phyloP scores from a whole-genome alignment of 2,888 invertebrate species.

The Elegia similella region DNA sequence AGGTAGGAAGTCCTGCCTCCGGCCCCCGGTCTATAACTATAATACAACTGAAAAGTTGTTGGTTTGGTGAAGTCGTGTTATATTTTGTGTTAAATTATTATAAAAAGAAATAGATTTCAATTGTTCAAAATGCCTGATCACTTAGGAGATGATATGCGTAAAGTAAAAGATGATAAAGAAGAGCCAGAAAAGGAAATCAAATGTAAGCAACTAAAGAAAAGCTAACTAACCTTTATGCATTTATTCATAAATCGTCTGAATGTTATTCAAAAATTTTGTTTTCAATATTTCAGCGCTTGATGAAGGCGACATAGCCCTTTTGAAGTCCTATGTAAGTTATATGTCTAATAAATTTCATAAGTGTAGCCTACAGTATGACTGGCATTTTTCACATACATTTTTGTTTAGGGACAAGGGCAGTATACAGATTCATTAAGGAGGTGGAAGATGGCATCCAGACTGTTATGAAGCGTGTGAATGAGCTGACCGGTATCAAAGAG shows the following conservation, averaged over 20 bases:
- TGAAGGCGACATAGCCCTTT: constrained; percentile 97
- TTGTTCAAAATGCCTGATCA: constrained; percentile 93
- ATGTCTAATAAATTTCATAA: neutral
- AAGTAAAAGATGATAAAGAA: constrained; percentile 92
- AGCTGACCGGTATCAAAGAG: constrained; percentile 98
- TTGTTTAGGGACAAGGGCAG: constrained; percentile 94
- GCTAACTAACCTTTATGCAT: constrained; percentile 24
- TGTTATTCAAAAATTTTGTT: constrained; percentile 7
- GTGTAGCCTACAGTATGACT: constrained; percentile 44
- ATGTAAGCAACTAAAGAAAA: constrained; percentile 82
- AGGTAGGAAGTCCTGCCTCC: too few species aligned
- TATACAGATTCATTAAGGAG: constrained; percentile 96
- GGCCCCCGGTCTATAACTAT: too few species aligned
- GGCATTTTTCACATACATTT: constrained; percentile 41
- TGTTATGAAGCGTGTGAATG: constrained; percentile 96
- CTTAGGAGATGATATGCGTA: constrained; percentile 98
- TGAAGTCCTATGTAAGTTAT: constrained; percentile 96
- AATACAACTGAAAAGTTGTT: constrained; percentile 18
- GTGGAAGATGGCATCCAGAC: constrained; percentile 98
- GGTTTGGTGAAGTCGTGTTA: constrained; percentile 13
- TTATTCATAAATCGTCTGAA: neutral
- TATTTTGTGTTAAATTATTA: constrained; percentile 23
- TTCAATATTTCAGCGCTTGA: constrained; percentile 90
- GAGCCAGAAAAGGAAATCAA: constrained; percentile 95
- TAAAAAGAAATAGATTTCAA: constrained; percentile 20